Conservation (phyloP, 2,888 invertebrate genomes). For the Trichogramma evanescens region DNA sequence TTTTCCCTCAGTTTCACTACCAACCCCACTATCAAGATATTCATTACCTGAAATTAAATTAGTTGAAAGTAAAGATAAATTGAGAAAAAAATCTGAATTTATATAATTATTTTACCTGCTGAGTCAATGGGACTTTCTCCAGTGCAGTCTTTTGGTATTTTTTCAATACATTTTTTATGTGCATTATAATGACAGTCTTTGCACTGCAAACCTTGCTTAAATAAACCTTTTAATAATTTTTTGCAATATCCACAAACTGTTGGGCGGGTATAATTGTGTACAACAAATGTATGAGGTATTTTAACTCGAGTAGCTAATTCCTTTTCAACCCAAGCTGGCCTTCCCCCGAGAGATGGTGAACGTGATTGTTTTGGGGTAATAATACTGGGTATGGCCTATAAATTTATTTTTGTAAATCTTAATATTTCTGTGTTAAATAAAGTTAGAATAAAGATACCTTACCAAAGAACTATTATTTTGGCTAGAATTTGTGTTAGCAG, state of each 20-base stretch:
- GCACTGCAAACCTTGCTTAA: slow-evolving; percentile 95
- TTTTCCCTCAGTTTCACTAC: slow-evolving; percentile 51
- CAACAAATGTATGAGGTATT: slow-evolving; percentile 93
- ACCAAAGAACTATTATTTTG: slow-evolving; percentile 67
- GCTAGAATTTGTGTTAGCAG: slow-evolving; percentile 45
- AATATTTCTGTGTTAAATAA: not conserved
- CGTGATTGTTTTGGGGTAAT: slow-evolving; percentile 55
- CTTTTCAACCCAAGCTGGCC: slow-evolving; percentile 65
- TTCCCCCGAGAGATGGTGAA: slow-evolving; percentile 64
- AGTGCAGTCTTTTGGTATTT: slow-evolving; percentile 83
- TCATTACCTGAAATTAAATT: slow-evolving; percentile 41
- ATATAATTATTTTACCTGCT: slow-evolving; percentile 38
- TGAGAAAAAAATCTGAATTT: not conserved
- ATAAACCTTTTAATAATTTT: slow-evolving; percentile 87
- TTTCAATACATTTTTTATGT: slow-evolving; percentile 87
- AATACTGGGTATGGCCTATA: slow-evolving; percentile 40
- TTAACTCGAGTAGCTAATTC: slow-evolving; percentile 58
- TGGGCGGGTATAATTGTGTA: slow-evolving; percentile 93
- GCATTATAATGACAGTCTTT: slow-evolving; percentile 95
- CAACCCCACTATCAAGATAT: slow-evolving; percentile 52
- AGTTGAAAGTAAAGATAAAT: not conserved
- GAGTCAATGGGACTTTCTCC: slow-evolving; percentile 64
- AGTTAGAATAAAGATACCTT: slow-evolving; percentile 45
- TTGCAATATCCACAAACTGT: slow-evolving; percentile 95
- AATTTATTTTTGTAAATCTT: not conserved